Conservation (phyloP, 2,888 invertebrate species). For the Timandra comae region DNA sequence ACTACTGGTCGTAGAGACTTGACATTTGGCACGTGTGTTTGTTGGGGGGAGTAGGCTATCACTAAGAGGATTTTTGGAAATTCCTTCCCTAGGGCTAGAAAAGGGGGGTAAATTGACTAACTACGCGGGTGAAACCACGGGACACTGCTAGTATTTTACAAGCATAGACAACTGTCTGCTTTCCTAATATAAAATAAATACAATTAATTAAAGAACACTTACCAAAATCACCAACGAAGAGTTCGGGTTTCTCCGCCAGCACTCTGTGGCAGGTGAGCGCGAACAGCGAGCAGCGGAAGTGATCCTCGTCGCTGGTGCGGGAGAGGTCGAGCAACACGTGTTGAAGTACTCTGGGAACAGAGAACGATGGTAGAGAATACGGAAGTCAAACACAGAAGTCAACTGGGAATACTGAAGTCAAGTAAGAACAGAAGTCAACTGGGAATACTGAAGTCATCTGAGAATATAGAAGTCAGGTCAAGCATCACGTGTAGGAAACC, state of each 20-base stretch:
- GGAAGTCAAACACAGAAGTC: neutral
- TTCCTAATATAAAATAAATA: too few species aligned
- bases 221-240: conserved; percentile 54
- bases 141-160: too few species aligned
- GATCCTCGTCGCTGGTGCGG: conserved; percentile 31
- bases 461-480: neutral
- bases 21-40: too few species aligned
- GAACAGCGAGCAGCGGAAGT: conserved; percentile 41
- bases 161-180: too few species aligned
- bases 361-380: conserved; percentile 9
- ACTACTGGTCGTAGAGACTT: too few species aligned
- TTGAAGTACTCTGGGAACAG: conserved; percentile 43
- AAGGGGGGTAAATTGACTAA: too few species aligned
- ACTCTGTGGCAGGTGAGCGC: conserved; percentile 48
- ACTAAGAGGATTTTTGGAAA: too few species aligned
- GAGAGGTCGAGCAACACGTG: conserved; percentile 43
- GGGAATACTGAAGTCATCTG: neutral
- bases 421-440: neutral
- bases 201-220: too few species aligned
- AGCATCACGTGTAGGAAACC: too few species aligned
- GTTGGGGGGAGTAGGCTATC: too few species aligned
- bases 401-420: neutral
- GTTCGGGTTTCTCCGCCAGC: conserved; percentile 35
- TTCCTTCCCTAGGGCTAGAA: too few species aligned
- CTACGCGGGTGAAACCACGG: too few species aligned